These are phyloP conservation scores for Mermis nigrescens DNA, from an alignment of 2,888 invertebrate genomes.

Conservation along the genomic window DNA sequence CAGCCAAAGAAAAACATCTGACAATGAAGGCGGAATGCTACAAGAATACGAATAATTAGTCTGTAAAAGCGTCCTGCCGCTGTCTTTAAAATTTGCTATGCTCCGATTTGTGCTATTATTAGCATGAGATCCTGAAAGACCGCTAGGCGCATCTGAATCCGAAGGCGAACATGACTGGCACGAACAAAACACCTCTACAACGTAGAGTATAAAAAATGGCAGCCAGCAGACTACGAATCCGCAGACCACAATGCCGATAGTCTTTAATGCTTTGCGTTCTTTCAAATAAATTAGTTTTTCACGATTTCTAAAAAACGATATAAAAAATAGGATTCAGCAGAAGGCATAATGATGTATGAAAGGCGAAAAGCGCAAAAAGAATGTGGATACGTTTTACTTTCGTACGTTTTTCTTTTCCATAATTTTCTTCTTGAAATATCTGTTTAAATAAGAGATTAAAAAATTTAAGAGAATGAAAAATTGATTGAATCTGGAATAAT, in stretches of 20 bases:
- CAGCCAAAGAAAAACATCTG: conserved; percentile 12
- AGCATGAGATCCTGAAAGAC: not conserved
- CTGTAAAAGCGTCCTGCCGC: not conserved
- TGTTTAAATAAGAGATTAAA: no score
- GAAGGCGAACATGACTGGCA: not conserved
- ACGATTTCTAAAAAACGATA: not conserved
- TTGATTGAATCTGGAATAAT: no score
- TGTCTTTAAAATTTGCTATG: not conserved
- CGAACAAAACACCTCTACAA: conserved; percentile 11
- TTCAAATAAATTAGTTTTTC: conserved; percentile 10
- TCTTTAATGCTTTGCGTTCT: conserved; percentile 31
- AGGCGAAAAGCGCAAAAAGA: no score
- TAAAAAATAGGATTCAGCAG: no score
- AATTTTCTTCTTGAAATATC: no score
- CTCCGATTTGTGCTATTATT: not conserved
- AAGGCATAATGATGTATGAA: no score
- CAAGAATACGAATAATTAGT: no score
- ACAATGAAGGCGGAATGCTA: not conserved
- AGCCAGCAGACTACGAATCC: conserved; percentile 11
- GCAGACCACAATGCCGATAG: conserved; percentile 30
- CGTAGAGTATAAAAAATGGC: conserved; percentile 15
- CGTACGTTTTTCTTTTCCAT: no score
- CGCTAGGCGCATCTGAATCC: not conserved
- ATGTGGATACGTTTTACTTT: no score
- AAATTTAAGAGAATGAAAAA: no score